phyloP scores from a whole-genome alignment of 2,113 vertebrate species.

The Synchiropus splendidus region DNA sequence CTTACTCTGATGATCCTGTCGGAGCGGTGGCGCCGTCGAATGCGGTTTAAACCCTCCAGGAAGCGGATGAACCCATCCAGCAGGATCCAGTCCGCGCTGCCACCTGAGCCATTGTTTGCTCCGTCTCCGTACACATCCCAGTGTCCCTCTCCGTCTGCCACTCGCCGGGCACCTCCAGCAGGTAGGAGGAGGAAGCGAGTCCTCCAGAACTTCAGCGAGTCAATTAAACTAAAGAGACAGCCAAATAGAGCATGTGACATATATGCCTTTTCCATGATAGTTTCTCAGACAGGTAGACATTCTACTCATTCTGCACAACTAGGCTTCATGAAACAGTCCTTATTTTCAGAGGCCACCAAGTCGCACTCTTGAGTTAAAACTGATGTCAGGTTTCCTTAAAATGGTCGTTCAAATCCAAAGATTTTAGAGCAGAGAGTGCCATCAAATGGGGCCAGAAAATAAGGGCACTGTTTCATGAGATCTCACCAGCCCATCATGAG shows the following conservation, averaged over 20 bases:
- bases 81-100: conserved; percentile 81
- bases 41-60: conserved; percentile 93
- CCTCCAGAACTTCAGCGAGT: conserved; percentile 96
- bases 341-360: too few species aligned
- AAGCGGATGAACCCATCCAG: conserved; percentile 92
- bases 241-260: background rate
- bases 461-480: too few species aligned
- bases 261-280: too few species aligned
- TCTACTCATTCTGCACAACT: too few species aligned
- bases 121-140: conserved; percentile 90
- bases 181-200: conserved; percentile 91
- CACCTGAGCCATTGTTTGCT: conserved; percentile 41
- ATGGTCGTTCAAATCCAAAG: too few species aligned
- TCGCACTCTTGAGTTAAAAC: too few species aligned
- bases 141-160: conserved; percentile 81
- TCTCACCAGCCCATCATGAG: too few species aligned
- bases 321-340: too few species aligned
- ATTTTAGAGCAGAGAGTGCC: too few species aligned
- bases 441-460: too few species aligned
- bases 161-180: conserved; percentile 82
- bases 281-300: too few species aligned
- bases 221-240: conserved; percentile 75
- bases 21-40: conserved; percentile 86
- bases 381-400: too few species aligned
- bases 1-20: conserved; percentile 71